Evolutionary conservation across 2,888 invertebrate genomes (phyloP), one percentile per base, ranked within the genome.

Genomic region (Malthinus flaveolus): DNA sequence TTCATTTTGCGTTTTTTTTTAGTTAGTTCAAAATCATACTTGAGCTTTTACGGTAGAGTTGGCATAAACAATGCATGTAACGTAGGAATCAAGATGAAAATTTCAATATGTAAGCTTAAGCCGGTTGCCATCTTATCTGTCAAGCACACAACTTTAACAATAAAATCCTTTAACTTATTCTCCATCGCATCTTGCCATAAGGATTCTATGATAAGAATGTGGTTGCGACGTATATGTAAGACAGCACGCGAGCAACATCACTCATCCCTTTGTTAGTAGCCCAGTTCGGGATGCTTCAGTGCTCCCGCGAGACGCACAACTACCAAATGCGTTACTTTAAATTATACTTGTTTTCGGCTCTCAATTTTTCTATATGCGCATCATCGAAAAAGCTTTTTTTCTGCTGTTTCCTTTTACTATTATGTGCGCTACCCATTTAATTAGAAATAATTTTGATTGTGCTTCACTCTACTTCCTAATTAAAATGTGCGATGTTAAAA

Each of bases 251-350:
- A 60, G 62, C 63, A 60, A 56, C 64, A 66, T 66, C 65, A 62
- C 62, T 66, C 66, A 65, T 66, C 59, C 62, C 62, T 63, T 66
- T 63, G 64, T 66, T 63, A 65, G 62, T 54, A 54, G 54, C 56
- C 60, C 54, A 62, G 57, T 62, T 59, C 59, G 49, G 55, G 60
- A 64, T 63, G 64, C 61, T 57, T 64, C 60, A 63, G 54, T 61
- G 63, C 55, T 60, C 63, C 66, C 63, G 58, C 58, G 62, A 61
- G 64, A 62, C 63, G 54, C 60, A 65, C 64, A 61, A 48, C 62
- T 62, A 60, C 62, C 65, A 65, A 65, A 66, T 65, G 65, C 63
- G 66, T 66, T 65, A 66, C 60, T 65, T 61, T 66, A 66, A 66
- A 66, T 66, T 66, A 54, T 54, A 66, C 65, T 56, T 61, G 64